Evolutionary conservation across 2,888 invertebrate genomes (phyloP).

Genomic region (Seira musarum): DNA sequence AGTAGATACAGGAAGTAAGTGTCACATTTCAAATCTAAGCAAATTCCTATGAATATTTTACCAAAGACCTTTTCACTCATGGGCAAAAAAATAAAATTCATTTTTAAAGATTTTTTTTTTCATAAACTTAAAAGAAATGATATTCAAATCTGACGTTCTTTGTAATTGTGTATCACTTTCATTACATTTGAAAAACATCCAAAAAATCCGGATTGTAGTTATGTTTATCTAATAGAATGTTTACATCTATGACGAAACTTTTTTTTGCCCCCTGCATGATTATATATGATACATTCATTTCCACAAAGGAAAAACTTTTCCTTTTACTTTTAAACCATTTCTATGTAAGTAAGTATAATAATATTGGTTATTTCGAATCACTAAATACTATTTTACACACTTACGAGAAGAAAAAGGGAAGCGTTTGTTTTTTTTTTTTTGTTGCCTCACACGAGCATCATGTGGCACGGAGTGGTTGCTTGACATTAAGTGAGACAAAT

Average conservation of each 20-base stretch:
- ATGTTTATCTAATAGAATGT: neutral
- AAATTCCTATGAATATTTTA: too few species aligned
- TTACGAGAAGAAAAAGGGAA: neutral
- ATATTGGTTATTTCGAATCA: slow-evolving; percentile 7
- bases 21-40: neutral
- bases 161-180: too few species aligned
- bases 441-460: slow-evolving; percentile 65
- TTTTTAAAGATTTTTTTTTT: too few species aligned
- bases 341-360: neutral
- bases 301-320: neutral
- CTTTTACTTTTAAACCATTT: neutral
- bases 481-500: slow-evolving; percentile 79
- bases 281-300: neutral
- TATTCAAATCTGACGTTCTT: too few species aligned
- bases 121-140: too few species aligned
- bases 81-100: too few species aligned
- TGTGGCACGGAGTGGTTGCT: slow-evolving; percentile 71
- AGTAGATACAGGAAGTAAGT: slow-evolving; percentile 67
- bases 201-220: neutral
- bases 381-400: neutral
- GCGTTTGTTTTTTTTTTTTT: neutral
- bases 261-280: neutral
- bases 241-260: neutral
- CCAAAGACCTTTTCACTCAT: too few species aligned
- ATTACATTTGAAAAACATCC: too few species aligned